Percentiles rank a stretch among this genome's conserved stretches.
These are phyloP conservation scores for Nannobrachium achirus DNA, from an alignment of 2,113 vertebrate species.

Conservation along the genomic window DNA sequence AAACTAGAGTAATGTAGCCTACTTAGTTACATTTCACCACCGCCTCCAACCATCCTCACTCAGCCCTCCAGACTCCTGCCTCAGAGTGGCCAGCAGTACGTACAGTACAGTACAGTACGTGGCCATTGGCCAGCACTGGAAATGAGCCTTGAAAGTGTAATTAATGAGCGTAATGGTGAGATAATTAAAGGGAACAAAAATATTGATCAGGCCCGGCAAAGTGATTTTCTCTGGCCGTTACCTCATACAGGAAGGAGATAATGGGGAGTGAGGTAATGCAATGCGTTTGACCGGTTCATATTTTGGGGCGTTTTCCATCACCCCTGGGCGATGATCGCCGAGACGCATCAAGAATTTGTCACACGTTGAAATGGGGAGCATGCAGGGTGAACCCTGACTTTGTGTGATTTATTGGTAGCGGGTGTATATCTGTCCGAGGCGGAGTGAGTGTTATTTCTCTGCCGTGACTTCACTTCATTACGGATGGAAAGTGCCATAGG, in stretches of 20 bases:
- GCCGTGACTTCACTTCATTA: background rate
- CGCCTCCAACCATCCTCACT: background rate
- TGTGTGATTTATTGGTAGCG: slow-evolving; percentile 9
- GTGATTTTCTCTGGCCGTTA: slow-evolving; percentile 37
- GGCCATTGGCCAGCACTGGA: slow-evolving; percentile 50
- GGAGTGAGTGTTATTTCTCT: slow-evolving; percentile 21
- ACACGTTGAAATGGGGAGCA: background rate
- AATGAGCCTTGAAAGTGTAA: slow-evolving; percentile 78
- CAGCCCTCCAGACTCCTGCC: background rate
- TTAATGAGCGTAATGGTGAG: slow-evolving; percentile 70
- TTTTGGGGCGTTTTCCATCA: slow-evolving; percentile 21
- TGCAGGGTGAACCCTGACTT: slow-evolving; percentile 24
- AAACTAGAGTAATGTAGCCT: too few species aligned
- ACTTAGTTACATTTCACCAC: too few species aligned
- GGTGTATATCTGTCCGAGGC: slow-evolving; percentile 10
- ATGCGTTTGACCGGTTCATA: background rate
- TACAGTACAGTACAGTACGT: too few species aligned
- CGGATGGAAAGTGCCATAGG: slow-evolving; percentile 4
- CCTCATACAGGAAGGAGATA: slow-evolving; percentile 52
- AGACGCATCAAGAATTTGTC: slow-evolving; percentile 23
- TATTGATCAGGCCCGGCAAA: slow-evolving; percentile 72
- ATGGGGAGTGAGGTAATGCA: slow-evolving; percentile 67
- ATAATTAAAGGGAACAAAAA: slow-evolving; percentile 75
- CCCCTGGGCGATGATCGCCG: slow-evolving; percentile 30
- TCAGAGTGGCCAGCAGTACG: slow-evolving; percentile 45